phyloP scores from a whole-genome alignment of 2,797 vertebrate genomes.

The Argentina silus region DNA sequence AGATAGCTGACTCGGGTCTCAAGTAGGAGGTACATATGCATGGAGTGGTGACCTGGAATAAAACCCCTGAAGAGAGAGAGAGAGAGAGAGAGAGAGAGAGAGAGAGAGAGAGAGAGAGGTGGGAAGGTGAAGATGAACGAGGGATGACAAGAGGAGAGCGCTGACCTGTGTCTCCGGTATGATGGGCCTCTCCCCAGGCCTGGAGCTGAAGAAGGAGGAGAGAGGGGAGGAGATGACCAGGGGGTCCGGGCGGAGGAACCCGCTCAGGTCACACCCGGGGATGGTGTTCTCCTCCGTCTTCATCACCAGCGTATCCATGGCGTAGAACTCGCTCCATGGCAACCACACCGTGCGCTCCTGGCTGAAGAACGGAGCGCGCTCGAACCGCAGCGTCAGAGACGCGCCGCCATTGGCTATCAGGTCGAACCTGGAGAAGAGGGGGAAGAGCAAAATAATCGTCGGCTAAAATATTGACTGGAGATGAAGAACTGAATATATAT shows the following conservation, averaged over 20 bases:
- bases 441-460: constrained; percentile 48
- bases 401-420: constrained; percentile 96
- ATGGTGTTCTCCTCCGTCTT: constrained; percentile 99
- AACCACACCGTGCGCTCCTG: constrained; percentile 98
- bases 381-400: constrained; percentile 93
- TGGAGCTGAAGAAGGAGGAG: constrained; percentile 96
- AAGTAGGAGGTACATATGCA: too few relatives aligned
- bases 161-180: constrained; percentile 97
- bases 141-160: constrained; percentile 50
- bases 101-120: not conserved
- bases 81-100: constrained; percentile 4
- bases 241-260: constrained; percentile 94
- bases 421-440: constrained; percentile 88
- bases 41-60: too few relatives aligned
- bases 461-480: too few relatives aligned
- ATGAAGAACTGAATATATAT: too few relatives aligned
- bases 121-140: constrained; percentile 14
- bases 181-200: constrained; percentile 89
- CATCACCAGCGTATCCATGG: constrained; percentile 98
- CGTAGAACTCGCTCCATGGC: constrained; percentile 97
- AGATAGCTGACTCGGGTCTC: too few relatives aligned
- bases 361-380: constrained; percentile 95
- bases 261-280: constrained; percentile 97
- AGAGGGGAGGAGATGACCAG: constrained; percentile 96
- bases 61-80: too few relatives aligned